A percentile compares a stretch with the other conserved stretches of the same genome.
Evolutionary conservation across 2,888 invertebrate genomes (phyloP).

Genomic region (Acrobasis suavella): DNA sequence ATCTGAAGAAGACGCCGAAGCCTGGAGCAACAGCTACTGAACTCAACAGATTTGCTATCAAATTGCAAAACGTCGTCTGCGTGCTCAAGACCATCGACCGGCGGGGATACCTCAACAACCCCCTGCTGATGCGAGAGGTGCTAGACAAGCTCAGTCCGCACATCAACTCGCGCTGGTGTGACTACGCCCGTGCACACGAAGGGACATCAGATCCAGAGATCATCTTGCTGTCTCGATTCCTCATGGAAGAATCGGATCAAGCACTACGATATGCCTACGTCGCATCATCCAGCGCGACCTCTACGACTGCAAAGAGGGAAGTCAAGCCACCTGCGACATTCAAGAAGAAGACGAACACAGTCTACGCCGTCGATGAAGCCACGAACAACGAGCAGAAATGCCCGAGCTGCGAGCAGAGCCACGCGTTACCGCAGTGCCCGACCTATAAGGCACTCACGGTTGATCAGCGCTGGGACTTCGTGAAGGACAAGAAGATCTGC

Average conservation of each 20-base stretch:
- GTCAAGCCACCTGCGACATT: neutral
- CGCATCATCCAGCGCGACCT: neutral
- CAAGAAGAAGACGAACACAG: neutral
- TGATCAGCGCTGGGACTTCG: no score
- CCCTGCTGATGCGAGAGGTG: neutral
- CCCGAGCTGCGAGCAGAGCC: no score
- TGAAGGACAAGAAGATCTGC: no score
- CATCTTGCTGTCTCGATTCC: neutral
- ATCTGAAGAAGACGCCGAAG: neutral
- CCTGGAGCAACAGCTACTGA: neutral
- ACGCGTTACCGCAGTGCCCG: no score
- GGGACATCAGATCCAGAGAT: neutral
- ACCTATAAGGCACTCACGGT: no score
- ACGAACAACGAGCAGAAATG: neutral
- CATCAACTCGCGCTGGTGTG: neutral
- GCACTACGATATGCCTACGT: neutral
- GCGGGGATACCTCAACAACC: neutral
- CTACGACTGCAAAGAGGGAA: neutral
- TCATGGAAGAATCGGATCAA: neutral
- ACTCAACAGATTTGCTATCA: neutral
- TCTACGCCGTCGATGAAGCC: neutral
- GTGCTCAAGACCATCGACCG: neutral
- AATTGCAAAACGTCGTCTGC: no score
- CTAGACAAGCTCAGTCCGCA: neutral
- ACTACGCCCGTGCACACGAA: neutral